Percentiles rank a stretch among this genome's conserved stretches.
phyloP scores from a whole-genome alignment of 1,140 invertebrate genomes.

The Papilio polyxenes region DNA sequence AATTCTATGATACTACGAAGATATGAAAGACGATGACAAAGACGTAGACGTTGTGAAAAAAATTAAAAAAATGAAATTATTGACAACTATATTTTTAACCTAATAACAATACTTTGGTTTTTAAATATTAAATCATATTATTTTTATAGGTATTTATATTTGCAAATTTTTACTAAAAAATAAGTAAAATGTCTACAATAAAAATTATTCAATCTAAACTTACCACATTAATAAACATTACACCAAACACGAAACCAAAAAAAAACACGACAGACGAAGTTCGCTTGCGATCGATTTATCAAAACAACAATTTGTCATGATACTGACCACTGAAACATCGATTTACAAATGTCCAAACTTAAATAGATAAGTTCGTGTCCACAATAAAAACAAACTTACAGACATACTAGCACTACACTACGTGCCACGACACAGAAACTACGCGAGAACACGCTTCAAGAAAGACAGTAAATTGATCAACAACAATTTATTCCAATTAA shows the following conservation, averaged over 20 bases:
- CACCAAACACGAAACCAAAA: slow-evolving; percentile 31
- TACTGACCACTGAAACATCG: slow-evolving; percentile 49
- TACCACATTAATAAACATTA: slow-evolving; percentile 29
- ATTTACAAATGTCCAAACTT: slow-evolving; percentile 55
- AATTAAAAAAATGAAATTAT: too few species aligned
- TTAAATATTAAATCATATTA: background rate
- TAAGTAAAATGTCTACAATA: background rate
- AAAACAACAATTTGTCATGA: slow-evolving; percentile 56
- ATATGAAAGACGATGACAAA: background rate
- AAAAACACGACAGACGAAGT: slow-evolving; percentile 42
- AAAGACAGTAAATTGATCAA: slow-evolving; percentile 23
- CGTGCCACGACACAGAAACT: slow-evolving; percentile 48
- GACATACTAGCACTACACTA: background rate
- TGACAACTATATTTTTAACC: too few species aligned
- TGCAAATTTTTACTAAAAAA: background rate
- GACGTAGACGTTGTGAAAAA: too few species aligned
- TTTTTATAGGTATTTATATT: background rate
- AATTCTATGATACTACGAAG: background rate
- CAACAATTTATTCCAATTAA: background rate
- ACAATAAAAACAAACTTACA: slow-evolving; percentile 54
- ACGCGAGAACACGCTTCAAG: slow-evolving; percentile 38
- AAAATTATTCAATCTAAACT: slow-evolving; percentile 36
- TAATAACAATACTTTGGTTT: too few species aligned
- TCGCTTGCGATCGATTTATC: slow-evolving; percentile 52
- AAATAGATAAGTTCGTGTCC: slow-evolving; percentile 58